Conservation (phyloP, 2,797 vertebrate genomes). For the Esox masquinongy region DNA sequence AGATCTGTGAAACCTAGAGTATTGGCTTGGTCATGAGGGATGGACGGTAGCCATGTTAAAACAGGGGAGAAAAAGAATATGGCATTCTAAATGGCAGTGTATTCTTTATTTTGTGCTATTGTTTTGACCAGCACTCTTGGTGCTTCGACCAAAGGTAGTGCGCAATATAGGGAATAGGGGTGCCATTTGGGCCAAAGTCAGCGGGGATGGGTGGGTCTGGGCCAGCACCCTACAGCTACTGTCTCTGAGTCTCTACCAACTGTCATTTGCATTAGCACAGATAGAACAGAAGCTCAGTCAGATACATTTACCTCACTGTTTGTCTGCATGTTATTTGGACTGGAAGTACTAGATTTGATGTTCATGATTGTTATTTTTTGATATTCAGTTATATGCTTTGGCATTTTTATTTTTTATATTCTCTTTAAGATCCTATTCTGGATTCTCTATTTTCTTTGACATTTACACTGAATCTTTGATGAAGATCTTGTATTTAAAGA, state of each 20-base stretch:
- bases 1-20: conserved; percentile 51
- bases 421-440: too few species aligned
- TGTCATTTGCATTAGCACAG: conserved; percentile 72
- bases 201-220: conserved; percentile 56
- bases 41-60: conserved; percentile 60
- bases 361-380: conserved; percentile 20
- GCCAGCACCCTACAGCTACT: conserved; percentile 67
- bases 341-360: conserved; percentile 56
- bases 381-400: background rate
- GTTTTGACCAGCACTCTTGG: background rate
- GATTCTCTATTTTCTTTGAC: too few species aligned
- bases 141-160: background rate
- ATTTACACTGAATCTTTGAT: too few species aligned
- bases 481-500: too few species aligned
- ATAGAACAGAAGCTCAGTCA: conserved; percentile 1
- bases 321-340: conserved; percentile 37
- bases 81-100: background rate
- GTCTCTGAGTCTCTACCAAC: conserved; percentile 59
- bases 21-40: conserved; percentile 33
- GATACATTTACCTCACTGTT: conserved; percentile 63
- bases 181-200: background rate
- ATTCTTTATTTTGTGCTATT: background rate
- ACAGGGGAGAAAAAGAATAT: conserved; percentile 44
- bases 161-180: background rate
- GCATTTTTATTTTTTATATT: conserved; percentile 28